Percentiles rank a stretch among this genome's conserved stretches.
Conservation (phyloP, 2,888 invertebrate species). For the Andricus quercusramuli region DNA sequence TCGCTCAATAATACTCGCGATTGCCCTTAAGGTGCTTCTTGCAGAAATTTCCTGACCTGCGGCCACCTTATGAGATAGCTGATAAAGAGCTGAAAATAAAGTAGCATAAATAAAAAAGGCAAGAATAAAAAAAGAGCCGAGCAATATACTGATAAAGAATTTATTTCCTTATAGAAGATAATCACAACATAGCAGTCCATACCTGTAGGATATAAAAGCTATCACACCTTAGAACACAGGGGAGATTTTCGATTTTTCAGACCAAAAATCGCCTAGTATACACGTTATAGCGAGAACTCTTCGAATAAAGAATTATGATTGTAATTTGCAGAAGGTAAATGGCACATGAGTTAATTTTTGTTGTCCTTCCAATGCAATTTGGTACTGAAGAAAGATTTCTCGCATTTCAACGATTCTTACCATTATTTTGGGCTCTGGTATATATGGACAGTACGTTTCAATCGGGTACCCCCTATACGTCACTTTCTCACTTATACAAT, state of each 20-base stretch:
- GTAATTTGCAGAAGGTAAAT: conserved; percentile 69
- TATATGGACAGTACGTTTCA: conserved; percentile 44
- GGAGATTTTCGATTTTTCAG: conserved; percentile 47
- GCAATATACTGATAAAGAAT: conserved; percentile 59
- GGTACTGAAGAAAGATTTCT: conserved; percentile 47
- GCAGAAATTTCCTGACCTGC: too few species aligned
- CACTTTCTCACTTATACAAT: conserved; percentile 21
- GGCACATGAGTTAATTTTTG: conserved; percentile 75
- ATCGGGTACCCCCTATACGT: conserved; percentile 39
- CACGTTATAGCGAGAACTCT: conserved; percentile 54
- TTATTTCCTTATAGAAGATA: conserved; percentile 70
- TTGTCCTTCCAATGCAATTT: conserved; percentile 55
- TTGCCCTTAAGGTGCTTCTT: too few species aligned
- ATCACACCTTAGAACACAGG: conserved; percentile 55
- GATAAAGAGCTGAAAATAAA: too few species aligned
- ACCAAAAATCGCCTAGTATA: conserved; percentile 45
- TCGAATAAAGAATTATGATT: conserved; percentile 53
- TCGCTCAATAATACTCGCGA: too few species aligned
- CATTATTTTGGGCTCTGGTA: conserved; percentile 45
- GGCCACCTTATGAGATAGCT: too few species aligned
- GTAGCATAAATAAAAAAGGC: too few species aligned
- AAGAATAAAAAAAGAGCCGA: background rate
- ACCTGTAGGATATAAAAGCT: conserved; percentile 69
- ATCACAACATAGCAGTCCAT: conserved; percentile 69
- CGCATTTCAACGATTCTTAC: conserved; percentile 50